Evolutionary conservation across 2,888 invertebrate genomes (phyloP), one percentile per base, ranked within the genome.

Genomic region (Gryllus longicercus): DNA sequence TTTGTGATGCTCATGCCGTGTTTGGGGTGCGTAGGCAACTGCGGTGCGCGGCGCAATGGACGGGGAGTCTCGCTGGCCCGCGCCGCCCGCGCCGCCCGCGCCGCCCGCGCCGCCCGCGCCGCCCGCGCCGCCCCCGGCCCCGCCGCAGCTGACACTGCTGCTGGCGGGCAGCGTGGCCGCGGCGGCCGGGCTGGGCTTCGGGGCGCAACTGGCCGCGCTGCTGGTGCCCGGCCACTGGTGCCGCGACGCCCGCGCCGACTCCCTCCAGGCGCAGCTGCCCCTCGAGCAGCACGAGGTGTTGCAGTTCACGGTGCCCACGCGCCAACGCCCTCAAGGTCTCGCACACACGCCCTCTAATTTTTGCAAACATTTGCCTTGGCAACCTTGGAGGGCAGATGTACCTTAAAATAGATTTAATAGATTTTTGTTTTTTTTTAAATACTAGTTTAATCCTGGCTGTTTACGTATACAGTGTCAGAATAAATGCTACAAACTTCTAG

Each of bases 191-290:
- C 16, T n/a, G 23, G 38, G 25, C 21, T 16, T 76, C 21, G 76
- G 16, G 14, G 23, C 76, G 76, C 76, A 76, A 16, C 10, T 76
- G 76, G 16, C 16, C 16, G 76, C 76, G 21, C 76, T 76, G 23
- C 23, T 76, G 21, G 25, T 25, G 16, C 76, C 76, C 14, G 76
- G 23, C 25, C 76, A 76, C 76, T 76, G 76, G 76, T 76, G 76
- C 25, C 76, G 76, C 76, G 76, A 76, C 25, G 76, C 21, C 21
- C 16, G 23, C 23, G 76, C 11, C n/a, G 76, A 76, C 25, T n/a
- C 76, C 16, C 76, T 76, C 11, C 25, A 23, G 76, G 16, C 21
- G 76, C 76, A 76, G 76, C 76, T 76, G 25, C 76, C 76, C 76
- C 76, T 76, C 25, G 21, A n/a, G 14, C 25, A 14, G 76, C 25